Evolutionary conservation across 2,113 vertebrate species (phyloP).

Genomic region (Uria aalge): DNA sequence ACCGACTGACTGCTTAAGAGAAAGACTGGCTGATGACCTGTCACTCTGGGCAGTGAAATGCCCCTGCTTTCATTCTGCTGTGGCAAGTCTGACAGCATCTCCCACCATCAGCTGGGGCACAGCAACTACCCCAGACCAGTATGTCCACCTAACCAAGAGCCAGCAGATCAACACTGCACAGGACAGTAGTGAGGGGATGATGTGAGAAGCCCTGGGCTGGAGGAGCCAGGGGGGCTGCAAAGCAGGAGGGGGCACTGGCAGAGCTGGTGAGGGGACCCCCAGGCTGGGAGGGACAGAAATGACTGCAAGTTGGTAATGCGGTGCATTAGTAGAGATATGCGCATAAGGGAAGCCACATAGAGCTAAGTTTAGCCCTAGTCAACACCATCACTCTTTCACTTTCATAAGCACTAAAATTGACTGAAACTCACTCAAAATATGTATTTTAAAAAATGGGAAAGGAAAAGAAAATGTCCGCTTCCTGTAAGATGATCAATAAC

Average conservation of each 20-base stretch:
- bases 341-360: not conserved
- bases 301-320: not conserved
- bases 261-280: not conserved
- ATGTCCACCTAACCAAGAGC: not conserved
- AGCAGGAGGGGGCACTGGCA: not conserved
- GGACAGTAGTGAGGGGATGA: not conserved
- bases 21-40: not conserved
- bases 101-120: not conserved
- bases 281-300: not conserved
- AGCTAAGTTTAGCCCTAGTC: slow-evolving; percentile 14
- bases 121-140: not conserved
- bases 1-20: no score
- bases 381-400: slow-evolving; percentile 33
- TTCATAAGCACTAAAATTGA: slow-evolving; percentile 49
- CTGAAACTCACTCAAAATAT: slow-evolving; percentile 56
- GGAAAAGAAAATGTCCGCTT: slow-evolving; percentile 48
- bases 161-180: not conserved
- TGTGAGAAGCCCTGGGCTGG: not conserved
- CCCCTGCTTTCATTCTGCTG: not conserved
- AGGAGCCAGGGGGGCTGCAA: fast-evolving
- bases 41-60: not conserved
- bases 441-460: slow-evolving; percentile 58
- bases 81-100: not conserved
- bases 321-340: not conserved
- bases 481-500: slow-evolving; percentile 60